phyloP scores from a whole-genome alignment of 2,888 invertebrate species.

The Caenorhabditis sp. region DNA sequence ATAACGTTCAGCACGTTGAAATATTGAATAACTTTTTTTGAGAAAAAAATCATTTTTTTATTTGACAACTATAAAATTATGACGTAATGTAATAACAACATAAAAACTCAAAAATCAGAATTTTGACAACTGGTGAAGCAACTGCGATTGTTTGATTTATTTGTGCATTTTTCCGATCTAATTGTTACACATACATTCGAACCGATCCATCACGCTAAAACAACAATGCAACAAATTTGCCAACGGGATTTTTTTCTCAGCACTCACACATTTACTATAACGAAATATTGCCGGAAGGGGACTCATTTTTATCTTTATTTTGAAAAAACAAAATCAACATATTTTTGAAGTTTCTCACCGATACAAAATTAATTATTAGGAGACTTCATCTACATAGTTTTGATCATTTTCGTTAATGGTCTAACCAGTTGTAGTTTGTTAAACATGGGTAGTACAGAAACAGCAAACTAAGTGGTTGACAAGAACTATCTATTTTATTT shows the following conservation, averaged over 20 bases:
- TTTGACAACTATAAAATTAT: neutral
- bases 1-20: too few relatives aligned
- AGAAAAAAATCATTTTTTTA: too few relatives aligned
- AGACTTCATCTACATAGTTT: too few relatives aligned
- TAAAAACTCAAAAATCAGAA: neutral
- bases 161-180: conserved; percentile 29
- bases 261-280: neutral
- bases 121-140: conserved; percentile 1
- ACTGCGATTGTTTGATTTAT: conserved; percentile 29
- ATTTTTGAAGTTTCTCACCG: too few relatives aligned
- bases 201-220: conserved; percentile 45
- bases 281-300: conserved; percentile 1
- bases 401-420: too few relatives aligned
- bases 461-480: too few relatives aligned
- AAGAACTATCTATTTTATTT: too few relatives aligned
- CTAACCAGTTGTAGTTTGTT: too few relatives aligned
- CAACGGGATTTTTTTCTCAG: conserved; percentile 6
- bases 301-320: neutral
- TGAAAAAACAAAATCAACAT: too few relatives aligned
- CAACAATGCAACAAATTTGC: conserved; percentile 49
- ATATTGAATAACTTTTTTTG: too few relatives aligned
- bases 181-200: conserved; percentile 28
- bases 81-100: neutral
- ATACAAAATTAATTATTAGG: too few relatives aligned
- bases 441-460: too few relatives aligned